Base-by-base conservation (phyloP, 35 echinoderm and acorn worm species). In the Heliocidaris tuberculata region DNA sequence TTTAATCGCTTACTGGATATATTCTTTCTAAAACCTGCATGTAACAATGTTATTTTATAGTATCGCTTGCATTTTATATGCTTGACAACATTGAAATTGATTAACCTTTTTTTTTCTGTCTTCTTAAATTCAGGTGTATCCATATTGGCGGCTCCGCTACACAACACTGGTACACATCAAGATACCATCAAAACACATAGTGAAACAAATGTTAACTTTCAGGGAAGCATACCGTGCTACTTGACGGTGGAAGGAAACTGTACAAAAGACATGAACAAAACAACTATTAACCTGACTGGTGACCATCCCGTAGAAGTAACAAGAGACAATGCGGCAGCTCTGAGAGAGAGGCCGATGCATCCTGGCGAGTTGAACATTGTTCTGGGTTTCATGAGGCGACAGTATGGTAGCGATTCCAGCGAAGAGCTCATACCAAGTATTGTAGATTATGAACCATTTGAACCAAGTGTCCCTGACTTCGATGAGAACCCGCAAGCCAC, bases 261-360 rank as follows among this genome's bases (percentile, higher is more conserved):
- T 24, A 89, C 87, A 12, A 19, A 30, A 89, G 31, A 89, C 87
- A 89, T 89, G 87, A 48, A 89, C 87, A 89, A 89, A 19, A 47
- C 87, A 6, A 89, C 87, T 11, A 89, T 89, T 47, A 89, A 89
- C 24, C 24, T 89, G 47, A 32, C 31, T 8, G 87, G 47, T 17
- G 29, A 31, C 12, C 31, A 7, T 13, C 87, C 30, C 0, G 87
- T 89, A 2, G 87, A 88, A 35, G 86, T 88, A 32, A 88, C 31
- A 35, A 30, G 86, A 48, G 47, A 30, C 31, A 88, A 88, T 88
- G 31, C 21, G 30, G 86, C 86, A 15, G 47, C 47, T 19, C 31
- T 88, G 86, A 88, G 86, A 7, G 86, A 32, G 15, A 32, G 87
- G 32, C 31, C 47, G 31, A 48, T 32, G 87, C 5, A 48, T 42